Evolutionary conservation across 53 echinoderm and acorn worm genomes (phyloP), one percentile per base, ranked within the genome.

Genomic region (Holothuria leucospilota): DNA sequence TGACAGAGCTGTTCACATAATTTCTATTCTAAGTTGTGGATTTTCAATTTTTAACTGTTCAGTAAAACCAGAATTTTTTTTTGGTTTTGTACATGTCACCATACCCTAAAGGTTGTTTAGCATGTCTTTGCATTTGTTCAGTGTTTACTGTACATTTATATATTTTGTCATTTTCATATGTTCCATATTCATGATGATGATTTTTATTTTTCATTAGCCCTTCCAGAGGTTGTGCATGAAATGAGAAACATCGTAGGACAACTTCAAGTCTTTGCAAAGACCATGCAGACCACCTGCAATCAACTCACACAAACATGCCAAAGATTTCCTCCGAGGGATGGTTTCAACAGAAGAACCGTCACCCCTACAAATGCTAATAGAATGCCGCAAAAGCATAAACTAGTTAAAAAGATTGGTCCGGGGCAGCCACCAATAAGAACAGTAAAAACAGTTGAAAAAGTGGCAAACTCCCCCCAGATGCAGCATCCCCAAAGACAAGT

Each of bases 301-400:
- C 80, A 80, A 34, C 80, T 80, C 29, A 80, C 56, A 58, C 80
- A 80, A 60, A 80, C 80, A 39, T 80, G 80, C 80, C 80, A 80
- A 59, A 80, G 61, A 34, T 38, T 80, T 39, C 80, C 80, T 5
- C 80, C 56, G 7, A 25, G 80, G 61, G 80, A 80, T 34, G 26
- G 59, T 8, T 59, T 80, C 18, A 80, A 80, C 38, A 59, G 80
- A 60, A 29, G 80, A 15, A 80, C 59, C 59, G 61, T 80, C 60
- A 80, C 80, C 13, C 80, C 56, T 4, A 59, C 78, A n/a, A 11
- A 11, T 9, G 24, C 75, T 21, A 80, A 62, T 39, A 80, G 80
- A 39, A 80, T 61, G 59, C 80, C 80, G 9, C 80, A 27, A 20
- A 80, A 60, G 67, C 67, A 67, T 59, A 80, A 80, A 34, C 16